These are phyloP conservation scores for Crypturellus tataupa DNA, from an alignment of 2,797 vertebrate genomes.

Conservation along the genomic window DNA sequence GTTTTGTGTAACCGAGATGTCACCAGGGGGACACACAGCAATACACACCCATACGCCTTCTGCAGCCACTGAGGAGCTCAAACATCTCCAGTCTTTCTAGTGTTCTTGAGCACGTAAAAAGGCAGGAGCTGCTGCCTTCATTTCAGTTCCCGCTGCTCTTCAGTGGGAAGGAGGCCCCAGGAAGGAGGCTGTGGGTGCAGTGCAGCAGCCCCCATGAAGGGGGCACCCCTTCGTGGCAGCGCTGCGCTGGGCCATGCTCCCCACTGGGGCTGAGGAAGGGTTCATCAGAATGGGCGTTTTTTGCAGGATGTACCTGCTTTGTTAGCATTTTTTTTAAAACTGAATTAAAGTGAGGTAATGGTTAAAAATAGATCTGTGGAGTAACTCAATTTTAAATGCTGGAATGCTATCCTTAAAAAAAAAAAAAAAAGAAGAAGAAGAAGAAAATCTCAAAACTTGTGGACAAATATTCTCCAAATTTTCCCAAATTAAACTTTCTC, in stretches of 20 bases:
- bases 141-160: background rate
- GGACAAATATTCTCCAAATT: background rate
- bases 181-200: accelerated
- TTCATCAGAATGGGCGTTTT: background rate
- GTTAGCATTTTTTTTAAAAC: background rate
- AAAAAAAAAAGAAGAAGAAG: background rate
- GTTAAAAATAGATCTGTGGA: background rate
- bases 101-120: accelerated
- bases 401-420: background rate
- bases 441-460: background rate
- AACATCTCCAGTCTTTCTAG: background rate
- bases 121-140: background rate
- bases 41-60: accelerated
- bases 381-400: background rate
- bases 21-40: background rate
- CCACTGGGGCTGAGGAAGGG: accelerated
- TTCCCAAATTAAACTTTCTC: background rate
- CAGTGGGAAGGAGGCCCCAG: background rate
- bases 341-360: background rate
- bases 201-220: accelerated
- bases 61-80: background rate
- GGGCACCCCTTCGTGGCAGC: accelerated
- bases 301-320: background rate
- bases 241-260: background rate
- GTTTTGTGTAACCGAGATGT: accelerated